These are phyloP conservation scores for Sycophila texana DNA, from an alignment of 2,888 invertebrate species.

Conservation along the genomic window DNA sequence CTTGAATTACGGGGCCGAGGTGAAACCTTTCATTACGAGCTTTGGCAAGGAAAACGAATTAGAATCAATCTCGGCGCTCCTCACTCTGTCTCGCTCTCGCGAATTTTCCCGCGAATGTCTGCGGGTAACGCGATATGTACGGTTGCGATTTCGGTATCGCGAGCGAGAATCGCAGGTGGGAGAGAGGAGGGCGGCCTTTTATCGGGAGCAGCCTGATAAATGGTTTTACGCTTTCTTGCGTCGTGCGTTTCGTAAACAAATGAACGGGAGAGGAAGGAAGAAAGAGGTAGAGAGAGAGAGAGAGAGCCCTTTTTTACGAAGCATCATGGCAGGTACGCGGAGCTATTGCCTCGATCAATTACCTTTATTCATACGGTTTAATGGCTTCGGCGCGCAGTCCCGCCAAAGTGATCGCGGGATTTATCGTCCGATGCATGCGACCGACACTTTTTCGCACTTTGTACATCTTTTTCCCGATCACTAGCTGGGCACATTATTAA, in stretches of 20 bases:
- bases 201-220: slow-evolving; percentile 26
- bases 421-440: too few relatives aligned
- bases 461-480: too few relatives aligned
- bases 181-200: background rate
- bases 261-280: slow-evolving; percentile 1
- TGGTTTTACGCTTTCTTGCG: slow-evolving; percentile 29
- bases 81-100: slow-evolving; percentile 4
- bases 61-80: slow-evolving; percentile 38
- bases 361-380: background rate
- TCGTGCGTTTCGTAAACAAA: slow-evolving; percentile 32
- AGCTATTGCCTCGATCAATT: too few relatives aligned
- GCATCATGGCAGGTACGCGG: too few relatives aligned
- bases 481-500: too few relatives aligned
- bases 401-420: too few relatives aligned
- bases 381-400: background rate
- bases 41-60: slow-evolving; percentile 26
- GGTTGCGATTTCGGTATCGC: background rate
- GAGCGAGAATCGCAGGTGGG: background rate
- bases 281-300: too few relatives aligned
- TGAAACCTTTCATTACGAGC: slow-evolving; percentile 47
- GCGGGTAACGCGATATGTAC: slow-evolving; percentile 15
- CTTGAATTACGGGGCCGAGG: slow-evolving; percentile 32
- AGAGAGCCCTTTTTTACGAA: background rate
- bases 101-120: slow-evolving; percentile 7
- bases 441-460: too few relatives aligned